Conservation (phyloP, 92 coral and sea anemone genomes). For the Umimayanthus chanpuru region DNA sequence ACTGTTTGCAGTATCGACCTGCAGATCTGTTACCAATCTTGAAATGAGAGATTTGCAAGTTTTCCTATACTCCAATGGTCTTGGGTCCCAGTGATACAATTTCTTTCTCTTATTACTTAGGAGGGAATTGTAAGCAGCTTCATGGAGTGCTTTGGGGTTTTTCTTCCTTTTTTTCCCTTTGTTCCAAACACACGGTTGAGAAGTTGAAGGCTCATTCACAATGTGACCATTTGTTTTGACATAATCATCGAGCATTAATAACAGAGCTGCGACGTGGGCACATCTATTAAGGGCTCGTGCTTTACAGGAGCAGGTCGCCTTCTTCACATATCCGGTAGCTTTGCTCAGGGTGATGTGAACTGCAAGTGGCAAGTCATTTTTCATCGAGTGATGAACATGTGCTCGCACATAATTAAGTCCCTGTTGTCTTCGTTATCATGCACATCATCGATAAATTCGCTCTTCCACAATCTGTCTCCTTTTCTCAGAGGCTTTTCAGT, state of each 20-base stretch:
- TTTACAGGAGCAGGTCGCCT: not conserved
- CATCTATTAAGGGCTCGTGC: slow-evolving; percentile 26
- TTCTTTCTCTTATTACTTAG: not conserved
- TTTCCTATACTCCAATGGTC: slow-evolving; percentile 7
- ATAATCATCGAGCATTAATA: slow-evolving; percentile 15
- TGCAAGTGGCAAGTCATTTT: not conserved
- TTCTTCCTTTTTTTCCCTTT: slow-evolving; percentile 36
- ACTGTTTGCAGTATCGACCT: not conserved
- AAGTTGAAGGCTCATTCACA: slow-evolving; percentile 12
- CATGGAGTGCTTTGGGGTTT: slow-evolving; percentile 21
- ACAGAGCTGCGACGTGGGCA: slow-evolving; percentile 28
- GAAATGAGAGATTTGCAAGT: not conserved
- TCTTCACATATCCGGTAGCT: not conserved
- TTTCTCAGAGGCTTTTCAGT: slow-evolving; percentile 30
- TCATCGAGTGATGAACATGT: slow-evolving; percentile 40
- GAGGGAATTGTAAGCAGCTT: not conserved
- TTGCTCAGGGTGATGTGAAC: not conserved
- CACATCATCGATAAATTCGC: slow-evolving; percentile 11
- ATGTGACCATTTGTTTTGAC: not conserved
- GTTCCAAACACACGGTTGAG: slow-evolving; percentile 18
- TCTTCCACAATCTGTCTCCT: not conserved
- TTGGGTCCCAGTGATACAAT: slow-evolving; percentile 22
- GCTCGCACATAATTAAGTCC: slow-evolving; percentile 16
- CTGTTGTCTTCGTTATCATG: slow-evolving; percentile 9
- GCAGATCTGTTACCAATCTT: not conserved